Evolutionary conservation across 2,113 vertebrate genomes (phyloP), one percentile per base, ranked within the genome.

Genomic region (Macquaria australasica): DNA sequence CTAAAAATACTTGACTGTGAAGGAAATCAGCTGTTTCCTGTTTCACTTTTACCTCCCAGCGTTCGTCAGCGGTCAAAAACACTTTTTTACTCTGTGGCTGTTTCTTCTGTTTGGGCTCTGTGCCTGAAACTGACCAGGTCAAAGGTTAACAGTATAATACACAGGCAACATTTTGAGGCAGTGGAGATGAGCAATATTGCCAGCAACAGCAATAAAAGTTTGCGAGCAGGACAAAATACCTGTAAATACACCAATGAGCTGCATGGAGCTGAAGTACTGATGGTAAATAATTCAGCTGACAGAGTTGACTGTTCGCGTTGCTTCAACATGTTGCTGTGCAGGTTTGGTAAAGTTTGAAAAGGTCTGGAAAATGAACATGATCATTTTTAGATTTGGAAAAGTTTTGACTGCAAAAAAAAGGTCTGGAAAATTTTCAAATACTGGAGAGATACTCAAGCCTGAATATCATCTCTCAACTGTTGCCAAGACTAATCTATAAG

Each of bases 1-100:
- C 45, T 67, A 56, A 41, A 83, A 77, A 55, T 53, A 81, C 28
- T 43, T 28, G 9, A 23, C 79, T 78, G 79, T 68, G 79, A 78
- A 20, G 50, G 3, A 70, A 70, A 76, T 58, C 66, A 51, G 71
- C 43, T 16, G 51, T 11, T 71, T 81, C 77, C 66, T 34, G 75
- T 59, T 79, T 64, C 21, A 48, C 28, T 59, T 62, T 77, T 51
- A 50, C 69, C 73, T 74, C 67, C 11, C 25, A 1, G 12, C 8
- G 69, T 1, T 66, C 5, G 25, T 48, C 60, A 25, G 59, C n/a
- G 15, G n/a, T n/a, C 48, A n/a, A 0, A 25, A 53, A 5, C 20
- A 9, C 48, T 21, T n/a, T 72, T 8, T 5, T 50, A 9, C 50
- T 45, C 63, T 34, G 51, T 20, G 45, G 73, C 48, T 15, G 62